Conservation (phyloP, 2,113 vertebrate species). For the Jacana jacana region DNA sequence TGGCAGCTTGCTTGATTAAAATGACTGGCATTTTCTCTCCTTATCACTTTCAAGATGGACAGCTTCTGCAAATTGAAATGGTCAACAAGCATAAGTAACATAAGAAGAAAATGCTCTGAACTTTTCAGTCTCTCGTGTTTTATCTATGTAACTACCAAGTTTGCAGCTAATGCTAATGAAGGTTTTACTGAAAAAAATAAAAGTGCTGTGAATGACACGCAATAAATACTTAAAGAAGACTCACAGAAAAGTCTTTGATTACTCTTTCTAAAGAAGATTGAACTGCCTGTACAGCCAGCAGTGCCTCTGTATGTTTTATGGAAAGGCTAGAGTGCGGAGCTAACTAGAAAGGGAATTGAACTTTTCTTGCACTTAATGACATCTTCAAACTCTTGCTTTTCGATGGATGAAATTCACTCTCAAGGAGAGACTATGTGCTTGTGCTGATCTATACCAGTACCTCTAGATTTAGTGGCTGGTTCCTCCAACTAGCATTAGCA, state of each 20-base stretch:
- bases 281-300: neutral
- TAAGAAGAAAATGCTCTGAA: neutral
- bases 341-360: neutral
- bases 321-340: neutral
- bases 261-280: neutral
- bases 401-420: neutral
- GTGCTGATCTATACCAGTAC: neutral
- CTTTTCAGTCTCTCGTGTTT: neutral
- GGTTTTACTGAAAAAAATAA: neutral
- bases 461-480: neutral
- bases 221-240: neutral
- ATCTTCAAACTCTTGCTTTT: neutral
- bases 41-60: neutral
- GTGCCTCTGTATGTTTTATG: neutral
- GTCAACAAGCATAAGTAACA: neutral
- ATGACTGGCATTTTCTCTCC: slow-evolving; percentile 3
- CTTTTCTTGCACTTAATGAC: neutral
- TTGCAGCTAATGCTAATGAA: neutral
- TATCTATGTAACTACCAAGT: neutral
- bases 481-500: neutral
- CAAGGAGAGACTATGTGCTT: neutral
- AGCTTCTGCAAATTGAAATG: neutral
- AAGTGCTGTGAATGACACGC: neutral
- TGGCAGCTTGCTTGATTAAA: slow-evolving; percentile 15
- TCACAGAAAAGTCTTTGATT: neutral